phyloP scores from a whole-genome alignment of 2,797 vertebrate genomes.

The Sylvia borin region DNA sequence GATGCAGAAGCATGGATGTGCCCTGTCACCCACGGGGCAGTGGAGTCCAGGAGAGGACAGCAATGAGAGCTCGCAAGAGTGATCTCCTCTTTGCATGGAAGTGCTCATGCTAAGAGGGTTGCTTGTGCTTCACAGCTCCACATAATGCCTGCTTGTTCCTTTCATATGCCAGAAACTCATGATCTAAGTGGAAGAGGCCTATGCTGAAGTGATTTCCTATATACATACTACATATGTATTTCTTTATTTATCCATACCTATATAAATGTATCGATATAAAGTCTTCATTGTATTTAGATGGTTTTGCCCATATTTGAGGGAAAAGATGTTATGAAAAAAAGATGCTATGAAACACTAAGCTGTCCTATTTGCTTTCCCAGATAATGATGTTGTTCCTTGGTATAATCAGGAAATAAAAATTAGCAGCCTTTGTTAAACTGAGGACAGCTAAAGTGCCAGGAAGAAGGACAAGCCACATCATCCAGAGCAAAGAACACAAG shows the following conservation, averaged over 20 bases:
- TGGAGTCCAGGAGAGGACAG: background rate
- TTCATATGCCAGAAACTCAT: background rate
- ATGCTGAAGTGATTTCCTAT: background rate
- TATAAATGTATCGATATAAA: background rate
- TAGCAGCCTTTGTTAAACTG: background rate
- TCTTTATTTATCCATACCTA: background rate
- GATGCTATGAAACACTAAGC: background rate
- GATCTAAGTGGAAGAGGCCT: background rate
- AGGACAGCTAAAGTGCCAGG: background rate
- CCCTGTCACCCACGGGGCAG: background rate
- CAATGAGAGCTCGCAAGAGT: background rate
- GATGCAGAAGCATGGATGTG: background rate
- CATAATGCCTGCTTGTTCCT: accelerated
- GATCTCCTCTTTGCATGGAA: background rate
- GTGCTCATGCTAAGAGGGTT: background rate
- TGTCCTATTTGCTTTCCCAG: background rate
- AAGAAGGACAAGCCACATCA: background rate
- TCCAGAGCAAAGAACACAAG: background rate
- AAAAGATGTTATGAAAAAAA: background rate
- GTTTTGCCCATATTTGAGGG: background rate
- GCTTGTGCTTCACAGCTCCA: background rate
- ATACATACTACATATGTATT: background rate
- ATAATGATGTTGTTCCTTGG: background rate
- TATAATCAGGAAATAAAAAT: background rate
- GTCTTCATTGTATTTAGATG: background rate